Conservation (phyloP, 2,113 vertebrate genomes). For the Trochalopteron elliotii region DNA sequence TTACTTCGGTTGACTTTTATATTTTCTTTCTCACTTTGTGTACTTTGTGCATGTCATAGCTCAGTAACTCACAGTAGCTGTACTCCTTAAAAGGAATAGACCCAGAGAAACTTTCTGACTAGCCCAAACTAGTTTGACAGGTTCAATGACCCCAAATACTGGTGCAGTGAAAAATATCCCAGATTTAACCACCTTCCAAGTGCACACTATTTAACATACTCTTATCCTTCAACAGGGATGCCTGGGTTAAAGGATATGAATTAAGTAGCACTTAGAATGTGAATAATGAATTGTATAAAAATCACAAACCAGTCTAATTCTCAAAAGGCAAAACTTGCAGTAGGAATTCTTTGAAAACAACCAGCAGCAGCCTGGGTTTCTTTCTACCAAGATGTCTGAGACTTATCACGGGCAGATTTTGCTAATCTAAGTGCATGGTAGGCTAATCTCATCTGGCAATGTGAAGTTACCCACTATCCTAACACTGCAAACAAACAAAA, state of each 20-base stretch:
- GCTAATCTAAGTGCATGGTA: neutral
- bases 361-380: neutral
- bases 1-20: neutral
- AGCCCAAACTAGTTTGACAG: constrained; percentile 12
- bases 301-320: neutral
- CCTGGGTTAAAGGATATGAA: neutral
- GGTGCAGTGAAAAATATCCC: neutral
- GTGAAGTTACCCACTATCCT: neutral
- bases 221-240: neutral
- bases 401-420: neutral
- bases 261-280: neutral
- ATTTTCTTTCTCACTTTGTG: constrained; percentile 35
- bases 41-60: neutral
- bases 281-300: neutral
- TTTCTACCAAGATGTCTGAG: neutral
- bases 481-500: neutral
- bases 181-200: neutral
- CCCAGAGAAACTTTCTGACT: neutral
- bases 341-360: neutral
- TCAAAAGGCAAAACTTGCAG: neutral
- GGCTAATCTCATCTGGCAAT: neutral
- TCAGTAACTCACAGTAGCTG: neutral
- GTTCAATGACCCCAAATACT: constrained; percentile 20
- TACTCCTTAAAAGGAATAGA: constrained; percentile 19
- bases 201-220: neutral